Evolutionary conservation across 2,888 invertebrate species (phyloP), one percentile per base, ranked within the genome.

Genomic region (Merodon equestris): DNA sequence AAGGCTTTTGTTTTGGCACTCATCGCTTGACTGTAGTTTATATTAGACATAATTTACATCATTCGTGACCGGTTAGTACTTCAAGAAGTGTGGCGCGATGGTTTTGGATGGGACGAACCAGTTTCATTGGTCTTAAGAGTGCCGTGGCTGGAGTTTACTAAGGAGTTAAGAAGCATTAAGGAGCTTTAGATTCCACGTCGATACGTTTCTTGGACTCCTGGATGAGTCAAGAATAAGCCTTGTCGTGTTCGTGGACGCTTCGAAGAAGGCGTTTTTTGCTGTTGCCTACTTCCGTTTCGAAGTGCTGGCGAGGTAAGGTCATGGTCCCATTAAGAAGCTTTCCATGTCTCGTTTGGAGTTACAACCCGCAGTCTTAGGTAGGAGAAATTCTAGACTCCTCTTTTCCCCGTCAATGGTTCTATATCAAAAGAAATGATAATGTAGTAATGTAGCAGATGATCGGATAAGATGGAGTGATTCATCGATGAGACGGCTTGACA

Each of bases 31-130:
- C 40, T 1, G n/a, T 40, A 40, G 2, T 1, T 10, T n/a, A 10
- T 40, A 10, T 40, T 10, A 40, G 40, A 40, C 40, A 10, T 54
- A 0, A n/a, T 66, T 14, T 57, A 50, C 18, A 36, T 66, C n/a
- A 58, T 66, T 3, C 19, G 45, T 27, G 66, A 58, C 0, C 53
- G 60, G 7, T n/a, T 60, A 5, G 42, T 54, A 1, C 27, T 73
- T 1, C 73, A 66, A 44, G 66, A 72, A 10, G 36, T 64, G n/a
- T 64, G 71, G 61, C 27, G 63, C 1, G 50, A 56, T 15, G 71
- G 54, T 0, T 56, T 48, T 18, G 61, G 10, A 18, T 63, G 71
- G 56, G 63, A 57, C 34, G 61, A 71, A 12, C 34, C 47, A 34
- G 53, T 53, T 3, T 38, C 53, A 9, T 2, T 9, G 1, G 1